Conservation (phyloP, 2,888 invertebrate genomes). For the Pycnomerus fuliginosus region DNA sequence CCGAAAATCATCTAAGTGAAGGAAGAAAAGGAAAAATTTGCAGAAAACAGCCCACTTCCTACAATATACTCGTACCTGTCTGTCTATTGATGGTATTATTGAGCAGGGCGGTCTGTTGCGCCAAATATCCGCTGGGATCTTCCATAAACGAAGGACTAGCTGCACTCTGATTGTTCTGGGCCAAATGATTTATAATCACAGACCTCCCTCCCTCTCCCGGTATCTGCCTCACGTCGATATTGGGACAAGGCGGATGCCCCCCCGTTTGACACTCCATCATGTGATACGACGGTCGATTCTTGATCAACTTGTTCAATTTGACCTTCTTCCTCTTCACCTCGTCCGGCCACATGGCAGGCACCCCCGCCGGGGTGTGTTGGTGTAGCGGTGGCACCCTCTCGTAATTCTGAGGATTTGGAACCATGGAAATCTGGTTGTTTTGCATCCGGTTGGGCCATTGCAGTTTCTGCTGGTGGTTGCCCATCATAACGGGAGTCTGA, state of each 20-base stretch:
- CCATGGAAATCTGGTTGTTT: constrained; percentile 49
- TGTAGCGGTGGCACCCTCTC: constrained; percentile 74
- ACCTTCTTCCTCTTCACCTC: constrained; percentile 61
- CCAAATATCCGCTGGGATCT: constrained; percentile 87
- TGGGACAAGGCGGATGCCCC: constrained; percentile 56
- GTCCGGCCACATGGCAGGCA: constrained; percentile 55
- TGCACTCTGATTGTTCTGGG: constrained; percentile 36
- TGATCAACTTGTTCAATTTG: constrained; percentile 55
- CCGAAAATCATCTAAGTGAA: too few relatives aligned
- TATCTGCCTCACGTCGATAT: constrained; percentile 61
- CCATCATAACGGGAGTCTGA: constrained; percentile 24
- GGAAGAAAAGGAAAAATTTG: too few relatives aligned
- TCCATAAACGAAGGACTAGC: constrained; percentile 81
- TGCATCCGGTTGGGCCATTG: constrained; percentile 57
- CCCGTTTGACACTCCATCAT: constrained; percentile 48
- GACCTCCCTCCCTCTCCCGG: constrained; percentile 51
- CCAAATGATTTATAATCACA: constrained; percentile 42
- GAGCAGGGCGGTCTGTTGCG: constrained; percentile 84
- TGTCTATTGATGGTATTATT: constrained; percentile 80
- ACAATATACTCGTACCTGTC: too few relatives aligned
- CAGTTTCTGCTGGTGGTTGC: constrained; percentile 57
- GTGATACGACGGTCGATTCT: constrained; percentile 58
- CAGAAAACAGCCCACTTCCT: too few relatives aligned
- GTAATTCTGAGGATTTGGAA: constrained; percentile 57
- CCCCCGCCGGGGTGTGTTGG: constrained; percentile 64